Evolutionary conservation across 2,888 invertebrate genomes (phyloP), one percentile per base, ranked within the genome.

Genomic region (Lypha dubia): DNA sequence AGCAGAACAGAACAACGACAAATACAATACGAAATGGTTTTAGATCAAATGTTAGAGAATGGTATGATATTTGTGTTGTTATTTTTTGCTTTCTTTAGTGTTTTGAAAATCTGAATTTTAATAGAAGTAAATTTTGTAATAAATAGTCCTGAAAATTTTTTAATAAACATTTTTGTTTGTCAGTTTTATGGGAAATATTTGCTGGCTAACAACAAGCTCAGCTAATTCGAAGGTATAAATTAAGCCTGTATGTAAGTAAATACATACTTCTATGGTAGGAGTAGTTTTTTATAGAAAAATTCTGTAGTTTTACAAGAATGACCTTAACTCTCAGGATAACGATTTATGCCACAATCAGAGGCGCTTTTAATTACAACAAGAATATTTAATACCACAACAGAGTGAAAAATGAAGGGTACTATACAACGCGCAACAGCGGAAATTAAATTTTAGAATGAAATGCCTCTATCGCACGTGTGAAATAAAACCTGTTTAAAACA

Each of bases 61-160:
- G 28, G 13, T 7, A 20, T 60, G 67, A 51, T 46, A 41, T 75
- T 63, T 68, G 68, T 20, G 58, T 28, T 28, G 46, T 63, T 71
- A n/a, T 79, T 41, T n/a, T 51, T 44, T 32, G 38, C 4, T 38
- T 24, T 35, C 24, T 53, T 56, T 49, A 2, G 7, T 17, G n/a
- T 71, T 71, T 38, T 65, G n/a, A 1, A 46, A 71, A 70, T 62
- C 77, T 68, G 76, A 49, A 74, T 76, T 70, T 60, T 53, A 81
- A 81, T 81, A 38, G 74, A 70, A 77, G 77, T 84, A n/a, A 60
- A 70, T 84, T 84, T 81, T 58, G 68, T 51, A 74, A 84, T 81
- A 70, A 79, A 79, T 79, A 65, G 49, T 63, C 3, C n/a, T 73
- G 38, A 6, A 32, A 24, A 24, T 73, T 80, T 79, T 84, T 65